Evolutionary conservation across 2,797 vertebrate genomes (phyloP).

Genomic region (Diplodus puntazzo): DNA sequence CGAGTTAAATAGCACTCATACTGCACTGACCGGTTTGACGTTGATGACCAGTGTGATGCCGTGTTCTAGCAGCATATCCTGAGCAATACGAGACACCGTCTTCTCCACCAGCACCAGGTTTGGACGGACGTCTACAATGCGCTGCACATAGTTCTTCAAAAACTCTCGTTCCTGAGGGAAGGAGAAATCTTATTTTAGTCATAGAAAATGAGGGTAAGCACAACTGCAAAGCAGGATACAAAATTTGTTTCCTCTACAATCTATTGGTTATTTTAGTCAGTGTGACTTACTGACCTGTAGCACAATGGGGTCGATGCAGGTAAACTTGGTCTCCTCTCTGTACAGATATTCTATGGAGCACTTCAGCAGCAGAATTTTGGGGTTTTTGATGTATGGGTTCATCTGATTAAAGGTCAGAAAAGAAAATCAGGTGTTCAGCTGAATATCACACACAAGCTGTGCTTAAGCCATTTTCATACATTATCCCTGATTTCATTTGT

Average conservation of each 20-base stretch:
- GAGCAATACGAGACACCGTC: conserved; percentile 97
- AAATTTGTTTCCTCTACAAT: background rate
- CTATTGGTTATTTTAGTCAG: too few relatives aligned
- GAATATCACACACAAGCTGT: background rate
- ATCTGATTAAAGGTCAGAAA: conserved; percentile 85
- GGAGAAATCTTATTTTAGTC: background rate
- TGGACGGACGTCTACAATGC: conserved; percentile 96
- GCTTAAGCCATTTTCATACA: background rate
- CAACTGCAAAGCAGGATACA: background rate
- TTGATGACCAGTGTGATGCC: conserved; percentile 98
- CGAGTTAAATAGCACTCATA: background rate
- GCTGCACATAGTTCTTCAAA: conserved; percentile 97
- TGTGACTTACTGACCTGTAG: conserved; percentile 89
- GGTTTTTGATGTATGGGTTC: conserved; percentile 97
- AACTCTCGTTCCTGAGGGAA: conserved; percentile 93
- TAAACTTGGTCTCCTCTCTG: conserved; percentile 98
- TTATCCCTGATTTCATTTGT: background rate
- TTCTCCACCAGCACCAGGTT: conserved; percentile 98
- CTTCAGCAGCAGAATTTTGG: conserved; percentile 96
- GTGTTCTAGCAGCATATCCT: conserved; percentile 98
- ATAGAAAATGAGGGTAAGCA: background rate
- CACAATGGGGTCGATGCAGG: conserved; percentile 98
- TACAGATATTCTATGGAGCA: conserved; percentile 99
- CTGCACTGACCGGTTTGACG: conserved; percentile 93
- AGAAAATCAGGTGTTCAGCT: background rate